Conservation (phyloP, 2,888 invertebrate genomes). For the Phengaris alcon region DNA sequence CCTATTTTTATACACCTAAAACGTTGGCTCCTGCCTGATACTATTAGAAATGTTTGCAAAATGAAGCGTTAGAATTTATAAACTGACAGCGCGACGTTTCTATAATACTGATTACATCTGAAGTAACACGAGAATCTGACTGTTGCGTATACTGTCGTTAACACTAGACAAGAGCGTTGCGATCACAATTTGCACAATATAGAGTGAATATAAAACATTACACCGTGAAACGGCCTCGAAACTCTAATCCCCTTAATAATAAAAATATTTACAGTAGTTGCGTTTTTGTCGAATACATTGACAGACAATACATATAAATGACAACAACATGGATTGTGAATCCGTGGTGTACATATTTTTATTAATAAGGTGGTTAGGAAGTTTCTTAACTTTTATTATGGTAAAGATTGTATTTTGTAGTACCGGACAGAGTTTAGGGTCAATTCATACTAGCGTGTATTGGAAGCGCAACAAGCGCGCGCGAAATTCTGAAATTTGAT, state of each 20-base stretch:
- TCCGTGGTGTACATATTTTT: too few species aligned
- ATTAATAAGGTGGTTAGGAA: background rate
- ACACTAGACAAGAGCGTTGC: slow-evolving; percentile 6
- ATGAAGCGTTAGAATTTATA: background rate
- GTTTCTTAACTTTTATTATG: background rate
- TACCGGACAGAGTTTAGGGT: background rate
- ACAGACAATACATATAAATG: too few species aligned
- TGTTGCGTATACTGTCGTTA: background rate
- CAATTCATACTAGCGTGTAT: background rate
- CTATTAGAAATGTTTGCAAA: background rate
- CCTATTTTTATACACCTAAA: background rate
- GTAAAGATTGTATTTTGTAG: slow-evolving; percentile 6
- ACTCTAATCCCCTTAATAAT: background rate
- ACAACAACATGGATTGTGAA: too few species aligned
- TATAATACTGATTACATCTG: background rate
- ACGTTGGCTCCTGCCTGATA: background rate
- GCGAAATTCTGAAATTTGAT: too few species aligned
- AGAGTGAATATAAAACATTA: background rate
- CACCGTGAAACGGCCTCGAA: background rate
- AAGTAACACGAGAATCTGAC: background rate
- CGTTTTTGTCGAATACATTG: too few species aligned
- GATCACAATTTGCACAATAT: background rate
- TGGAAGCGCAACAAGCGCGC: background rate
- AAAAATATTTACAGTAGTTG: too few species aligned
- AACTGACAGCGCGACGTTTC: background rate